These are phyloP conservation scores for Trichogramma dendrolimi DNA, from an alignment of 2,888 invertebrate genomes.

Conservation along the genomic window DNA sequence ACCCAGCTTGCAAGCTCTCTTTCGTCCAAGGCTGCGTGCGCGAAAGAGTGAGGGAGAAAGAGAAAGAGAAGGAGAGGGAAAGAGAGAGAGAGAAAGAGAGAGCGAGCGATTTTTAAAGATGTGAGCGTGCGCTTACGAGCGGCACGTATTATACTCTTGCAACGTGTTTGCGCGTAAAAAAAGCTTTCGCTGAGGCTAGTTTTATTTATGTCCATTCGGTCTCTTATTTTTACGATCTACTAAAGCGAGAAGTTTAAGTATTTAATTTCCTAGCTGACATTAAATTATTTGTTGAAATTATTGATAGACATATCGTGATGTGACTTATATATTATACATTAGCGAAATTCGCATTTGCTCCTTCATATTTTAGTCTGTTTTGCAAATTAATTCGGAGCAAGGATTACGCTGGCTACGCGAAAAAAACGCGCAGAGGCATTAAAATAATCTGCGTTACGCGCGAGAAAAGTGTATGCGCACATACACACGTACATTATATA, in stretches of 20 bases:
- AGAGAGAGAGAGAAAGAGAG: slow-evolving; percentile 10
- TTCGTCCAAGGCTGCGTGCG: background rate
- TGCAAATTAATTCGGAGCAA: too few relatives aligned
- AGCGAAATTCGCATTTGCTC: too few relatives aligned
- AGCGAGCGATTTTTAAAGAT: slow-evolving; percentile 20
- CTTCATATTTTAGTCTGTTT: too few relatives aligned
- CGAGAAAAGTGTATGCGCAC: background rate
- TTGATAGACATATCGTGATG: too few relatives aligned
- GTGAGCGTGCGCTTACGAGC: background rate
- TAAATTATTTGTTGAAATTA: too few relatives aligned
- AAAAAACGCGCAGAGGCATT: background rate
- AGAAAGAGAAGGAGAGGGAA: background rate
- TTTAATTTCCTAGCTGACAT: too few relatives aligned
- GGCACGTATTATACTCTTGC: background rate
- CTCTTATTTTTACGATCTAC: too few relatives aligned
- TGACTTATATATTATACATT: too few relatives aligned
- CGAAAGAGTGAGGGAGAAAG: background rate
- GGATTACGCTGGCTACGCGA: too few relatives aligned
- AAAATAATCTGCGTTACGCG: too few relatives aligned
- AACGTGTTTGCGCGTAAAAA: background rate
- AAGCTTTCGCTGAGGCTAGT: background rate
- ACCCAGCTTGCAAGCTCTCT: slow-evolving; percentile 14
- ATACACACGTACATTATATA: background rate
- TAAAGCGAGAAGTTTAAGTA: too few relatives aligned
- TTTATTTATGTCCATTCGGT: too few relatives aligned